Conservation (phyloP, 2,113 vertebrate species). For the Labrus mixtus region DNA sequence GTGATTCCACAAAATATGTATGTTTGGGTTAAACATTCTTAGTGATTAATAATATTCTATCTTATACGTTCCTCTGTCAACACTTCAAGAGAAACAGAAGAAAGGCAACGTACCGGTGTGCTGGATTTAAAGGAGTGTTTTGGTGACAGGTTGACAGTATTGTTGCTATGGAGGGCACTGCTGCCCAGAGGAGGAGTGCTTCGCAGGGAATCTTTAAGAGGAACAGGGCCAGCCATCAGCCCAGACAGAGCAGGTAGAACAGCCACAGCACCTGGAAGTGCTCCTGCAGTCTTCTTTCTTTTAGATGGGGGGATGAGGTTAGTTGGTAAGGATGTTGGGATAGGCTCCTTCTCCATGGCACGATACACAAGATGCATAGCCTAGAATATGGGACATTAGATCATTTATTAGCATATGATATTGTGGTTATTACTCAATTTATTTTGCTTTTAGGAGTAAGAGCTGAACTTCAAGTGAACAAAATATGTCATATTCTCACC, state of each 20-base stretch:
- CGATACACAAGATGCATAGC: constrained; percentile 97
- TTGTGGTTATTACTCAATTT: background rate
- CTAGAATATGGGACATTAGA: constrained; percentile 71
- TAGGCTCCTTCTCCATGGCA: constrained; percentile 92
- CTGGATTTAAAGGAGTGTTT: constrained; percentile 87
- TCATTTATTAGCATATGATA: background rate
- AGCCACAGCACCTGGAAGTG: constrained; percentile 90
- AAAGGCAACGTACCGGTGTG: constrained; percentile 79
- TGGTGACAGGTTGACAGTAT: constrained; percentile 87
- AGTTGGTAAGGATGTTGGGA: constrained; percentile 88
- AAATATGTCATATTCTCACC: constrained; percentile 78
- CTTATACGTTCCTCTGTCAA: background rate
- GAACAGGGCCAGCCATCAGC: constrained; percentile 72
- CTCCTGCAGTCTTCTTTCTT: constrained; percentile 86
- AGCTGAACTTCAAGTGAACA: background rate
- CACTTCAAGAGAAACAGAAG: background rate
- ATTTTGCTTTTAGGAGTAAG: too few relatives aligned
- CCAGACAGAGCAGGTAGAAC: constrained; percentile 87
- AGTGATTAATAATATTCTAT: background rate
- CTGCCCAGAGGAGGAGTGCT: constrained; percentile 86
- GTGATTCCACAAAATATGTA: background rate
- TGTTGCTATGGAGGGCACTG: constrained; percentile 81
- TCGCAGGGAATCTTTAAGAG: constrained; percentile 88
- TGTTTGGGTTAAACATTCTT: background rate
- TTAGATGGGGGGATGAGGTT: constrained; percentile 93